A percentile compares a stretch with the other conserved stretches of the same genome.
phyloP scores from a whole-genome alignment of 2,113 vertebrate genomes.

The Phaethon lepturus region DNA sequence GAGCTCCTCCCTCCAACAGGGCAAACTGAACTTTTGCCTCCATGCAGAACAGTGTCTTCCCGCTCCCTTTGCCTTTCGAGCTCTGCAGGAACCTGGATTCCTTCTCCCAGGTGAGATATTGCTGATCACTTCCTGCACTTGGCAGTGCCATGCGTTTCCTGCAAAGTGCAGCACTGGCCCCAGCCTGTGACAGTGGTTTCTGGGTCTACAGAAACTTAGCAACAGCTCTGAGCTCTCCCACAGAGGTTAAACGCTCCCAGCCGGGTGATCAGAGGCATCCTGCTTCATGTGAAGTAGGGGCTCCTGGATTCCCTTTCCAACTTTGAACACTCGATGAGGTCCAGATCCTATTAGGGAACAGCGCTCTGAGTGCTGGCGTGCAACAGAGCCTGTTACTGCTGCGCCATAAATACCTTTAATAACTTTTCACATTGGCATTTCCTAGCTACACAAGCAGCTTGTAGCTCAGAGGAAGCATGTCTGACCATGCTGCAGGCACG shows the following conservation, averaged over 20 bases:
- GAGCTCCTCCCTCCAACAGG: background rate
- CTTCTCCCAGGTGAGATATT: background rate
- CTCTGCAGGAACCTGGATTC: background rate
- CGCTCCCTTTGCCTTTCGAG: background rate
- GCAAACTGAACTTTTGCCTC: background rate
- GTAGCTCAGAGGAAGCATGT: background rate
- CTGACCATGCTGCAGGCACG: background rate
- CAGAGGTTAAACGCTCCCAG: background rate
- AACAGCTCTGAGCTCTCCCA: background rate
- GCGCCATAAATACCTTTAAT: background rate
- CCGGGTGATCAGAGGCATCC: background rate
- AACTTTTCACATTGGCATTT: background rate
- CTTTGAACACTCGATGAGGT: background rate
- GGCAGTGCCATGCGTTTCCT: fast-evolving
- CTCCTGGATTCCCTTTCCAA: background rate
- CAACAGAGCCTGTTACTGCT: background rate
- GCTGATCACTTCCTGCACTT: background rate
- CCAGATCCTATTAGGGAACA: background rate
- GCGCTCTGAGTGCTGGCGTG: background rate
- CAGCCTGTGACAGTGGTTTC: background rate
- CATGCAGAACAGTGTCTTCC: background rate
- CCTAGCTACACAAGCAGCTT: background rate
- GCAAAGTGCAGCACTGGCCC: background rate
- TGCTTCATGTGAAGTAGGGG: background rate
- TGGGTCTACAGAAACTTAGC: background rate